Evolutionary conservation across 2,113 vertebrate species (phyloP), one percentile per base, ranked within the genome.

Genomic region (Balaeniceps rex): DNA sequence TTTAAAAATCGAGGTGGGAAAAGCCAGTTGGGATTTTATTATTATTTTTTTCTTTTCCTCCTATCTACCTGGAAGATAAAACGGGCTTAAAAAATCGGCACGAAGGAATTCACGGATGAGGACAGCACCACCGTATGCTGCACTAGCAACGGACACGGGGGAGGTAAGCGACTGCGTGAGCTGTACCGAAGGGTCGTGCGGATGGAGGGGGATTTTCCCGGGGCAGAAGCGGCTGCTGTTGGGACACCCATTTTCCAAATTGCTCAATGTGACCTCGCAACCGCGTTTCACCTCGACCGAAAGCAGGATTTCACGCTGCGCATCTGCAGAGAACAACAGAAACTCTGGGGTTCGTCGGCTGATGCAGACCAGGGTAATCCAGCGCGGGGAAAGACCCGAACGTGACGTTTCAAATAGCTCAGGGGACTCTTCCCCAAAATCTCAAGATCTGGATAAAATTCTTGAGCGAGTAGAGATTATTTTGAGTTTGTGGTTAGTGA

Each of bases 201-300:
- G 64, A 19, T 4, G 70, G 29, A 65, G 7, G 24, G 44, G 46
- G 31, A 5, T 28, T 72, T 52, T 69, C 42, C 72, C 2, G 36
- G 69, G 72, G 29, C 66, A n/a, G 31, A 65, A 46, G 47, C 0
- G 10, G 85, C 78, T 44, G 63, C 3, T 11, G 10, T 31, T 8
- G 65, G n/a, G 88, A 72, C 28, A 29, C 33, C 42, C 0, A 0
- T 9, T 60, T 63, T 42, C 90, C 88, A 36, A 12, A 6, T 36
- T 3, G 75, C 69, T 64, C 31, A 3, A 14, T 2, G 18, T 3
- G 60, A 42, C 65, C 74, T 71, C 28, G 3, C 3, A 1, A 23
- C 46, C 0, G 0, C 7, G 0, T 16, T 19, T 13, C 52, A 3
- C 74, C 76, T 31, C 1, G 6, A 40, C 13, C 8, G 1, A n/a